Evolutionary conservation across 2,113 vertebrate genomes (phyloP).

Genomic region (Semnopithecus entellus): DNA sequence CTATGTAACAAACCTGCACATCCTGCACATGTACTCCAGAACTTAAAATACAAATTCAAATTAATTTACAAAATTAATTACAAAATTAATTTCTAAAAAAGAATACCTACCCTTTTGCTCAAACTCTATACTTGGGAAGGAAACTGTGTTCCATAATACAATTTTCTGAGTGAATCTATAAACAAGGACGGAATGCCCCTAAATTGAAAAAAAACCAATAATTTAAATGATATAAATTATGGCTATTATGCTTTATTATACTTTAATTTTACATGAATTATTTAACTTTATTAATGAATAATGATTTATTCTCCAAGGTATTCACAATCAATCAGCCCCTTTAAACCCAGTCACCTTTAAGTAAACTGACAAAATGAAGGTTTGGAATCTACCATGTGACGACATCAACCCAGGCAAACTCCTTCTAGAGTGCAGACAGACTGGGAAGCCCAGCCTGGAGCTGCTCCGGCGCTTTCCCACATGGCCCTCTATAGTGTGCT

Average conservation of each 20-base stretch:
- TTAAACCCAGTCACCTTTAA: not conserved
- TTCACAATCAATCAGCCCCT: not conserved
- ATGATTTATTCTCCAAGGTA: not conserved
- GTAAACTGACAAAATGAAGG: not conserved
- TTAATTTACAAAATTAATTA: no score
- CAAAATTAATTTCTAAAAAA: no score
- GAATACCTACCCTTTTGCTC: not conserved
- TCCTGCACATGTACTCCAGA: no score
- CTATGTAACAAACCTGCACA: no score
- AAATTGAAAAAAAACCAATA: not conserved
- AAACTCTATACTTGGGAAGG: not conserved
- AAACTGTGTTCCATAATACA: not conserved
- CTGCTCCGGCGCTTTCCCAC: not conserved
- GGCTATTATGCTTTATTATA: not conserved
- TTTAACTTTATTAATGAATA: not conserved
- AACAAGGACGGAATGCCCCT: not conserved
- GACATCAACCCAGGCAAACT: not conserved
- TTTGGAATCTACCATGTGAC: not conserved
- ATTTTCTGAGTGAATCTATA: not conserved
- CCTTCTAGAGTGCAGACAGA: not conserved
- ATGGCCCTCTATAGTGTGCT: not conserved
- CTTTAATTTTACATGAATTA: conserved; percentile 8
- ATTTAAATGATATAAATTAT: not conserved
- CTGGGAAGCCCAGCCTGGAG: not conserved
- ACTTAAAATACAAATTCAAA: no score